These are phyloP conservation scores for Eleginops maclovinus DNA, from an alignment of 2,113 vertebrate genomes.

Conservation along the genomic window DNA sequence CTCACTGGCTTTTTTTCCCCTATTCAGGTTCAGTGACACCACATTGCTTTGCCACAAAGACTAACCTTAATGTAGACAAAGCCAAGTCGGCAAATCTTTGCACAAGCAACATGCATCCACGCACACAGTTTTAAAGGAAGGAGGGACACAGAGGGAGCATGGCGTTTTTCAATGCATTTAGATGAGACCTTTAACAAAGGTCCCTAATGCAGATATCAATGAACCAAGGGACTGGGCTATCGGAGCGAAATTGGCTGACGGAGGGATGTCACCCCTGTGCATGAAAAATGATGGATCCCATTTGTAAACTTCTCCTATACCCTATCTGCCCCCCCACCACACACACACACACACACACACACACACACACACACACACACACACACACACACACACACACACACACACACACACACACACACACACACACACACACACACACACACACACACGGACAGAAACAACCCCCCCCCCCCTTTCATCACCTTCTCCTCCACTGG, in stretches of 20 bases:
- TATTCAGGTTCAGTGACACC: slow-evolving; percentile 72
- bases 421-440: background rate
- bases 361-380: background rate
- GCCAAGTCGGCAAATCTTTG: slow-evolving; percentile 83
- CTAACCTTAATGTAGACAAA: slow-evolving; percentile 83
- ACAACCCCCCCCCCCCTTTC: background rate
- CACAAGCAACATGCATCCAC: slow-evolving; percentile 62
- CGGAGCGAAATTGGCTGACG: slow-evolving; percentile 83
- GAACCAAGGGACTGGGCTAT: slow-evolving; percentile 84
- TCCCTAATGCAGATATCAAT: slow-evolving; percentile 87
- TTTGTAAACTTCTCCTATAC: slow-evolving; percentile 79
- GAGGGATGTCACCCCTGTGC: slow-evolving; percentile 82
- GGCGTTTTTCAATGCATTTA: slow-evolving; percentile 88
- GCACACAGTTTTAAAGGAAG: slow-evolving; percentile 74
- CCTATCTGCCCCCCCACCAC: slow-evolving; percentile 13
- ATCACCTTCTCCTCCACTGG: slow-evolving; percentile 33
- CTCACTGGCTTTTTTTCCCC: slow-evolving; percentile 21
- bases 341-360: slow-evolving; percentile 1
- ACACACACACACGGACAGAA: background rate
- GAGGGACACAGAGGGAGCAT: slow-evolving; percentile 75
- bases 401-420: background rate
- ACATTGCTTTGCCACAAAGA: slow-evolving; percentile 68
- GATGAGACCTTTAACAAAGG: slow-evolving; percentile 89
- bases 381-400: background rate
- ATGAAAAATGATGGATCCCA: slow-evolving; percentile 87